These are phyloP conservation scores for Macaria liturata DNA, from an alignment of 2,888 invertebrate species.

Conservation along the genomic window DNA sequence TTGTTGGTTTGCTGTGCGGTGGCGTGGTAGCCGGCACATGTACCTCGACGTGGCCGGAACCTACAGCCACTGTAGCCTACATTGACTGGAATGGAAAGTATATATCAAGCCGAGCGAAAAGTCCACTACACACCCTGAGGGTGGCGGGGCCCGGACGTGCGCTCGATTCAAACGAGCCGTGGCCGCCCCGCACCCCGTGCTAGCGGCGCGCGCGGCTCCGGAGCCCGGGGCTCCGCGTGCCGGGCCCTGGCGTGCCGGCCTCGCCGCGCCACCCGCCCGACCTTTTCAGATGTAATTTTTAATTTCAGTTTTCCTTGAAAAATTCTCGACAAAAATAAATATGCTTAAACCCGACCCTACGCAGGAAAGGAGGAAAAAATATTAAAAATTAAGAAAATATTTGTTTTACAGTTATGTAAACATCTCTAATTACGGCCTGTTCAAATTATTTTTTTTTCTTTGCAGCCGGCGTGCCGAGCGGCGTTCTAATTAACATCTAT, in stretches of 20 bases:
- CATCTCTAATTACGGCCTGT: constrained; percentile 82
- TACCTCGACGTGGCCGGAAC: constrained; percentile 67
- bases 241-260: constrained; percentile 13
- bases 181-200: constrained; percentile 43
- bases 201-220: constrained; percentile 37
- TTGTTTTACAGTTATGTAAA: constrained; percentile 81
- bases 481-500: constrained; percentile 81
- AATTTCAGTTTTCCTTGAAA: constrained; percentile 73
- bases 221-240: neutral
- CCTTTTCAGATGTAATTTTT: constrained; percentile 73
- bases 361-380: constrained; percentile 69
- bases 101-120: constrained; percentile 81
- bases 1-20: constrained; percentile 36
- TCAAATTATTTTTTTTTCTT: constrained; percentile 80
- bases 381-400: constrained; percentile 81
- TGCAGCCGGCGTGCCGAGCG: constrained; percentile 64
- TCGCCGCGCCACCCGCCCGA: constrained; percentile 28
- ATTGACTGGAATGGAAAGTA: constrained; percentile 80
- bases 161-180: constrained; percentile 80
- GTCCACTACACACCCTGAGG: constrained; percentile 78
- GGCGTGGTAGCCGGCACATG: constrained; percentile 55
- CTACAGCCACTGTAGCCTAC: constrained; percentile 71
- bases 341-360: constrained; percentile 78
- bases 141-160: constrained; percentile 75
- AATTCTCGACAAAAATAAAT: constrained; percentile 74